phyloP scores from a whole-genome alignment of 1,140 invertebrate genomes.

The Drosophila pachea region DNA sequence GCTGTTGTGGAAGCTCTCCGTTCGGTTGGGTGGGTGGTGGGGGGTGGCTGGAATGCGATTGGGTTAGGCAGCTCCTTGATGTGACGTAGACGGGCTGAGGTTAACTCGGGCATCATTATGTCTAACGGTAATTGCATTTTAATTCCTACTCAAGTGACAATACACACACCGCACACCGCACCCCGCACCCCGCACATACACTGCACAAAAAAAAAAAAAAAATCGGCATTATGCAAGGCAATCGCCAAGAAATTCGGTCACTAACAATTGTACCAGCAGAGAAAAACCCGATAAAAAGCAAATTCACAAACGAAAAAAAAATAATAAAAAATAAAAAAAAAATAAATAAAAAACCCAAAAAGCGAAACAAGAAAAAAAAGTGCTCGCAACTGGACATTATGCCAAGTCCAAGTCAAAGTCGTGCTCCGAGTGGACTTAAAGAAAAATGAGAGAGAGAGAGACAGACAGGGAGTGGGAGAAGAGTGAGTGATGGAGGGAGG shows the following conservation, averaged over 20 bases:
- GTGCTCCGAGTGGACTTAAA: constrained; percentile 23
- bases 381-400: constrained; percentile 33
- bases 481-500: too few species aligned
- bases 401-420: constrained; percentile 36
- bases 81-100: constrained; percentile 11
- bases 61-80: constrained; percentile 2
- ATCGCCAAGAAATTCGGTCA: constrained; percentile 37
- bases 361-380: neutral
- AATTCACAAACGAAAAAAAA: neutral
- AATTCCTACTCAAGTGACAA: constrained; percentile 4
- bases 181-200: too few species aligned
- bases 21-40: too few species aligned
- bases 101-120: neutral
- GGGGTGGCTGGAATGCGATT: neutral
- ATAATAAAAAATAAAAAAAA: neutral
- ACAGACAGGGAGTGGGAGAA: neutral
- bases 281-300: neutral
- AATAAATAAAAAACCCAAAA: neutral
- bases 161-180: too few species aligned
- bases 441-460: constrained; percentile 4
- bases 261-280: constrained; percentile 16
- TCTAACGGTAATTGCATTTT: constrained; percentile 30
- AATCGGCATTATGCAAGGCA: constrained; percentile 34
- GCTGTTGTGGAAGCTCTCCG: constrained; percentile 3
- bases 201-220: constrained; percentile 7